Evolutionary conservation across 1,140 invertebrate species (phyloP).

Genomic region (Trichonephila clavata): DNA sequence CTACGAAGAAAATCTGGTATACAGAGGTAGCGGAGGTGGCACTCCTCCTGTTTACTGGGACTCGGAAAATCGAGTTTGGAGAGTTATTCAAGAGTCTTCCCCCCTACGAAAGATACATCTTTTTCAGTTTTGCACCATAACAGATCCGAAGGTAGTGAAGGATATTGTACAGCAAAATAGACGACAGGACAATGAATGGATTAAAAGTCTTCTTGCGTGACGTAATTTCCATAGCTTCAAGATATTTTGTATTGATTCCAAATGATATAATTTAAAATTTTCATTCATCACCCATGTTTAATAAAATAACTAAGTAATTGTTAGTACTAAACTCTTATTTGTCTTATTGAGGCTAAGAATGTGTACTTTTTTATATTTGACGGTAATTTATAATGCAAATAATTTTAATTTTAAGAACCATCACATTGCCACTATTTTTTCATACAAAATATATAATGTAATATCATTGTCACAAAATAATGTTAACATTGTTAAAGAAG

Average conservation of each 20-base stretch:
- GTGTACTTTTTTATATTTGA: no score
- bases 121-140: constrained; percentile 1
- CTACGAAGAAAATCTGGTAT: not conserved
- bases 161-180: not conserved
- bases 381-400: no score
- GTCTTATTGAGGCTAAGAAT: no score
- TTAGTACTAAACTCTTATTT: no score
- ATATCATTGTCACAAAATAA: no score
- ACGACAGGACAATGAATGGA: not conserved
- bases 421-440: no score
- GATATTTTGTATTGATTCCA: not conserved
- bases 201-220: not conserved
- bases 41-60: constrained; percentile 13
- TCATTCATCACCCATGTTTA: not conserved
- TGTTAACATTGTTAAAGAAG: no score
- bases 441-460: no score
- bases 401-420: no score
- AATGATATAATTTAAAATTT: not conserved
- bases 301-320: not conserved
- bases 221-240: not conserved
- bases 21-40: not conserved
- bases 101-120: not conserved
- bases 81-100: constrained; percentile 1
- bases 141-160: not conserved
- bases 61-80: not conserved